These are phyloP conservation scores for Salvelinus namaycush DNA, from an alignment of 2,113 vertebrate species.

Conservation along the genomic window DNA sequence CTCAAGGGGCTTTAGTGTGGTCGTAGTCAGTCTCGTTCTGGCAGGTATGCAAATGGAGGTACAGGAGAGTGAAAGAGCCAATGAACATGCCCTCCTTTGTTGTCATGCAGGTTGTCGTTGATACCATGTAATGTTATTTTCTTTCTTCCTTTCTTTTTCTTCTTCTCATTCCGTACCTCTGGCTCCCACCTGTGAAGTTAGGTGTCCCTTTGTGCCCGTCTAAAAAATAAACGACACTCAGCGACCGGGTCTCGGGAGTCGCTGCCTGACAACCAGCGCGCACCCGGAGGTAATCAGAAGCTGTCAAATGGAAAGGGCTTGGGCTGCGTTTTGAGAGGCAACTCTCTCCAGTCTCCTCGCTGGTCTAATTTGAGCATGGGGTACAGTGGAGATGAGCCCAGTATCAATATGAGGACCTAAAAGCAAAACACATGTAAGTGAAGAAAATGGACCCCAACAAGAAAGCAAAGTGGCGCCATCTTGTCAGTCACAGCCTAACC, in stretches of 20 bases:
- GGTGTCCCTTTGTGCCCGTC: slow-evolving; percentile 50
- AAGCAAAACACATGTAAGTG: slow-evolving; percentile 31
- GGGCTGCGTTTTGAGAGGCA: slow-evolving; percentile 21
- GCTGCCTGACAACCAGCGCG: slow-evolving; percentile 37
- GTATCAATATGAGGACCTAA: slow-evolving; percentile 47
- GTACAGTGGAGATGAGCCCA: slow-evolving; percentile 30
- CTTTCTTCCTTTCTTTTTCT: slow-evolving; percentile 11
- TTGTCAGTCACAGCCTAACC: slow-evolving; percentile 16
- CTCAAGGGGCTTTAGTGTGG: slow-evolving; percentile 24
- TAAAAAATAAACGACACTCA: slow-evolving; percentile 53
- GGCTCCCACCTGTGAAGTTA: slow-evolving; percentile 55
- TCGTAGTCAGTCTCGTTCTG: slow-evolving; percentile 7
- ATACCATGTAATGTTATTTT: slow-evolving; percentile 20
- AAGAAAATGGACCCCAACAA: not conserved
- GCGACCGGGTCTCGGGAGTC: slow-evolving; percentile 42
- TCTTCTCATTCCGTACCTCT: slow-evolving; percentile 20
- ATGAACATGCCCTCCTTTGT: slow-evolving; percentile 43
- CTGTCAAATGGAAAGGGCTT: slow-evolving; percentile 61
- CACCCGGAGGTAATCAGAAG: slow-evolving; percentile 63
- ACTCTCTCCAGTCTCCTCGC: not conserved
- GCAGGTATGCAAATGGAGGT: slow-evolving; percentile 18
- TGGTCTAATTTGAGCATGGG: slow-evolving; percentile 25
- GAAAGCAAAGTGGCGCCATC: not conserved
- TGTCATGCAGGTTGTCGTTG: slow-evolving; percentile 20
- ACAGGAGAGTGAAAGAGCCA: slow-evolving; percentile 8